Evolutionary conservation across 2,113 vertebrate species (phyloP).

Genomic region (Onychostruthus taczanowskii): DNA sequence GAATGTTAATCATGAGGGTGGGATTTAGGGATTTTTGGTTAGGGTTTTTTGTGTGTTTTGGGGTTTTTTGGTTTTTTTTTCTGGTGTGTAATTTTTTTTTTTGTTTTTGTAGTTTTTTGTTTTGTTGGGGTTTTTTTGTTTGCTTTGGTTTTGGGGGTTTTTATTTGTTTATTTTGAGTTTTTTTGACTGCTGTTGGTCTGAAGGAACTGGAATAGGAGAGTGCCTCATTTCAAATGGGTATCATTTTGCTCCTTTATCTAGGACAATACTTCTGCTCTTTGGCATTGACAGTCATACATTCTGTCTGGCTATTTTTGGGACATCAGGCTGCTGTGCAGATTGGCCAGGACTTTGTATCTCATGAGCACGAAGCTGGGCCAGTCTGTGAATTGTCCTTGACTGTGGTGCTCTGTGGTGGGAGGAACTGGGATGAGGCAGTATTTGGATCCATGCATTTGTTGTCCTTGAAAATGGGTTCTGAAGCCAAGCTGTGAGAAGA

Average conservation of each 20-base stretch:
- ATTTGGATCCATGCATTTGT: background rate
- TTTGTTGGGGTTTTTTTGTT: background rate
- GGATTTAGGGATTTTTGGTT: background rate
- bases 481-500: background rate
- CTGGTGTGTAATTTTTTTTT: background rate
- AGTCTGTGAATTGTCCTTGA: background rate
- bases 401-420: background rate
- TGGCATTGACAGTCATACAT: fast-evolving
- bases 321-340: background rate
- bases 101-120: background rate
- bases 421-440: background rate
- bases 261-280: background rate
- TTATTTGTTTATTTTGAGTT: background rate
- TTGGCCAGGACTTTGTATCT: background rate
- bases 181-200: background rate
- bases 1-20: constrained; percentile 29
- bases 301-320: background rate
- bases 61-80: fast-evolving
- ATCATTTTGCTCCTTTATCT: background rate
- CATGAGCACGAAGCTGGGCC: background rate
- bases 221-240: background rate
- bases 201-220: background rate
- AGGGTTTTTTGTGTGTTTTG: background rate
- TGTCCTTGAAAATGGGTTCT: background rate
- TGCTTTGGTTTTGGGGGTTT: background rate